These are phyloP conservation scores for Columba janthina DNA, from an alignment of 2,113 vertebrate genomes.

Conservation along the genomic window DNA sequence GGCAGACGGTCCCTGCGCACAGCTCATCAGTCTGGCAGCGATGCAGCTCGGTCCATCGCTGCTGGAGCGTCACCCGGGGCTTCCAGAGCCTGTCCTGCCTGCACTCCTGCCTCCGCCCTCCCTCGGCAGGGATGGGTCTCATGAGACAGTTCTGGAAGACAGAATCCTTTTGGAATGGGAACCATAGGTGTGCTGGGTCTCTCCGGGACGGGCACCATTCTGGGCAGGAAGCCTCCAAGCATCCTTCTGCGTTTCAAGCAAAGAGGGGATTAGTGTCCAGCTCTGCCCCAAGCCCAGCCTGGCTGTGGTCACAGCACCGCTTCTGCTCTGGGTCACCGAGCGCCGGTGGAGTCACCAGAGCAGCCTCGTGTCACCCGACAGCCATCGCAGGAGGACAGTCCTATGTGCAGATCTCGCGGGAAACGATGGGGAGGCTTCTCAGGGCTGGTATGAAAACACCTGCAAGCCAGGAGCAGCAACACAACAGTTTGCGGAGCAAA, in stretches of 20 bases:
- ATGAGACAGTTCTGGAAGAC: too few species aligned
- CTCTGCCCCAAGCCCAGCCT: not conserved
- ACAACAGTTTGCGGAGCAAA: accelerated
- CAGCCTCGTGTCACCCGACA: accelerated
- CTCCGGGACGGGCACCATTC: not conserved
- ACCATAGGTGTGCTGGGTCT: not conserved
- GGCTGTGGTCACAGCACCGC: accelerated
- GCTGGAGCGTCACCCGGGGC: too few species aligned
- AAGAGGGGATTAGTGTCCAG: not conserved
- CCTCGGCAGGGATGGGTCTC: not conserved
- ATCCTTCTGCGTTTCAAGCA: not conserved
- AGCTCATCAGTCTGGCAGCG: not conserved
- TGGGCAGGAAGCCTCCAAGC: not conserved
- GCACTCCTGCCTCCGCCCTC: not conserved
- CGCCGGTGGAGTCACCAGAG: not conserved
- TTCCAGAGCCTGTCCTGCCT: too few species aligned
- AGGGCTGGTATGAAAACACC: not conserved
- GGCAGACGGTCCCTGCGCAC: not conserved
- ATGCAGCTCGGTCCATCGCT: too few species aligned
- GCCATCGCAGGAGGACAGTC: too few species aligned
- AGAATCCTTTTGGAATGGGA: not conserved
- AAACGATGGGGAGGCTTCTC: not conserved
- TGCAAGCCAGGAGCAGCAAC: not conserved
- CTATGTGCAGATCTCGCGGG: not conserved
- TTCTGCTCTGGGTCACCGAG: too few species aligned